Percentiles rank a stretch among this genome's conserved stretches.
phyloP scores from a whole-genome alignment of 2,113 vertebrate species.

The Eclectus roratus region DNA sequence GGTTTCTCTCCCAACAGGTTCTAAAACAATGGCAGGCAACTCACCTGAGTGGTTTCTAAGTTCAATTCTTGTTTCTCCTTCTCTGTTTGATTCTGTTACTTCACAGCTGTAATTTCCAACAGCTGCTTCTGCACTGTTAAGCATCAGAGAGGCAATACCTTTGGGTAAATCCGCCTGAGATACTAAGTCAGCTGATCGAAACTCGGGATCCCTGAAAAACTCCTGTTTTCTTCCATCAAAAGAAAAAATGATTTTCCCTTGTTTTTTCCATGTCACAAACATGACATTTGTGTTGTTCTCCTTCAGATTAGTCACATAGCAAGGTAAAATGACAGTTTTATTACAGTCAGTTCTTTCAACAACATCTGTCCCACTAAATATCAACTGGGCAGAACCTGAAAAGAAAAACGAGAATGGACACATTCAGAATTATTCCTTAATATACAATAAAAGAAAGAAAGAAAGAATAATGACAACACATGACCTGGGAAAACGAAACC shows the following conservation, averaged over 20 bases:
- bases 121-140: not conserved
- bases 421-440: slow-evolving; percentile 26
- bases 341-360: slow-evolving; percentile 62
- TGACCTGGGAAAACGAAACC: not conserved
- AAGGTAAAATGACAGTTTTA: slow-evolving; percentile 64
- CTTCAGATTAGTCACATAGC: slow-evolving; percentile 55
- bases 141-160: slow-evolving; percentile 67
- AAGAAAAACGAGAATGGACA: slow-evolving; percentile 43
- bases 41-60: slow-evolving; percentile 55
- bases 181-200: slow-evolving; percentile 33
- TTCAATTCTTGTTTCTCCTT: slow-evolving; percentile 62
- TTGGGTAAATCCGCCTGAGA: not conserved
- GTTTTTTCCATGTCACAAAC: slow-evolving; percentile 65
- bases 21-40: not conserved
- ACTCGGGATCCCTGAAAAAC: rapidly evolving
- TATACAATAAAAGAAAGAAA: not conserved
- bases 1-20: not conserved
- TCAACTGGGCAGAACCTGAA: slow-evolving; percentile 73
- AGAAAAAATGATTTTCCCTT: slow-evolving; percentile 30
- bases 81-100: slow-evolving; percentile 70
- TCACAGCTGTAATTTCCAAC: slow-evolving; percentile 75
- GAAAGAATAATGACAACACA: not conserved
- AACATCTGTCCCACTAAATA: not conserved
- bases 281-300: not conserved
- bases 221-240: not conserved